phyloP scores from a whole-genome alignment of 2,888 invertebrate species.

The Thymelicus lineola region DNA sequence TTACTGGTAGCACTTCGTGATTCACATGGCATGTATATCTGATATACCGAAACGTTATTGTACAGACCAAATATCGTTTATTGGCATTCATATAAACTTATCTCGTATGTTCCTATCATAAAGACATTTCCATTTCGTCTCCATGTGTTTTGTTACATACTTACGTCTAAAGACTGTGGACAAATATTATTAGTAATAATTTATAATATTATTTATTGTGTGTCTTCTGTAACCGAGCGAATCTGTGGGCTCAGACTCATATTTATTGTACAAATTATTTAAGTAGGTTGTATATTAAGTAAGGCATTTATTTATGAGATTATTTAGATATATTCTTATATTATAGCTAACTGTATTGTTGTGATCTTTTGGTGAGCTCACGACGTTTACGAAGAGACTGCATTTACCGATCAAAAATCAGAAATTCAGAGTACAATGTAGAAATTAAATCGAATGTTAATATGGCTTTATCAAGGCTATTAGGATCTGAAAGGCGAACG shows the following conservation, averaged over 20 bases:
- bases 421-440: constrained; percentile 55
- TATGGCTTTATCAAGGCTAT: constrained; percentile 17
- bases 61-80: constrained; percentile 70
- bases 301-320: constrained; percentile 83
- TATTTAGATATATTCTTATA: constrained; percentile 71
- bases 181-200: constrained; percentile 67
- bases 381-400: constrained; percentile 66
- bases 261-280: constrained; percentile 83
- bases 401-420: constrained; percentile 71
- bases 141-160: constrained; percentile 66
- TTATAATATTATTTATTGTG: constrained; percentile 81
- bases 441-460: constrained; percentile 17
- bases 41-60: constrained; percentile 52
- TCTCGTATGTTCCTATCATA: constrained; percentile 76
- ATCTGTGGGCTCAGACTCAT: constrained; percentile 66
- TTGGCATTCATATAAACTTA: constrained; percentile 57
- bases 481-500: constrained; percentile 44
- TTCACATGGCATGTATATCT: constrained; percentile 48
- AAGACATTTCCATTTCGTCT: constrained; percentile 71
- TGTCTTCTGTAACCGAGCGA: constrained; percentile 70
- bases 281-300: constrained; percentile 67
- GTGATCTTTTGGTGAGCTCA: constrained; percentile 74
- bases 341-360: constrained; percentile 74
- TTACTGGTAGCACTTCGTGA: constrained; percentile 53
- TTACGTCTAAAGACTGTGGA: constrained; percentile 79